Conservation (phyloP, 1,140 invertebrate species). For the Bursaphelenchus mucronatus region DNA sequence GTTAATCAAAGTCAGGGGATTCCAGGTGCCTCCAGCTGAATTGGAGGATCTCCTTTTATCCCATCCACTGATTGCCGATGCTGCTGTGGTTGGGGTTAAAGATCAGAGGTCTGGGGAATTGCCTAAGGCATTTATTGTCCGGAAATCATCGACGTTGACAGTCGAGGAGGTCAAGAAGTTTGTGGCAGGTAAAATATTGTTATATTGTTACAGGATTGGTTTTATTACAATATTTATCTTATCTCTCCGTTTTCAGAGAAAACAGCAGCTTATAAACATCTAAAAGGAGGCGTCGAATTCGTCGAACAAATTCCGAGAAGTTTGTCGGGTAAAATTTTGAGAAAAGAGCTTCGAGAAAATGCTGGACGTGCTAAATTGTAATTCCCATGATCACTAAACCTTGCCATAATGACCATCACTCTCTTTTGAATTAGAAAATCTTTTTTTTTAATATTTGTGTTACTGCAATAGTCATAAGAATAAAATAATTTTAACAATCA, state of each 20-base stretch:
- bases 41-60: constrained; percentile 75
- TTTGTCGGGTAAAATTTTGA: constrained; percentile 72
- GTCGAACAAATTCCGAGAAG: constrained; percentile 72
- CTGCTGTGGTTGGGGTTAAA: constrained; percentile 75
- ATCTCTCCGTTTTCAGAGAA: constrained; percentile 32
- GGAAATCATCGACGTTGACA: constrained; percentile 62
- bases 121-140: constrained; percentile 73
- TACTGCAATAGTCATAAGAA: too few relatives aligned
- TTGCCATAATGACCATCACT: too few relatives aligned
- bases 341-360: constrained; percentile 64
- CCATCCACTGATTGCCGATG: constrained; percentile 72
- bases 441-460: too few relatives aligned
- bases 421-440: too few relatives aligned
- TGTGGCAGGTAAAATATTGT: constrained; percentile 37
- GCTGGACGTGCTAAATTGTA: not conserved
- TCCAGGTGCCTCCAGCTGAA: constrained; percentile 79
- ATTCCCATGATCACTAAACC: too few relatives aligned
- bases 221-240: not conserved
- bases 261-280: constrained; percentile 58
- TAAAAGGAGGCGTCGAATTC: constrained; percentile 68
- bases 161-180: constrained; percentile 41
- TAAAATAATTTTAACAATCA: too few relatives aligned
- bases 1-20: constrained; percentile 81
- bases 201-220: not conserved
- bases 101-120: constrained; percentile 72